Base-by-base conservation (phyloP, 2,888 invertebrate species). In the Cephus runcator region DNA sequence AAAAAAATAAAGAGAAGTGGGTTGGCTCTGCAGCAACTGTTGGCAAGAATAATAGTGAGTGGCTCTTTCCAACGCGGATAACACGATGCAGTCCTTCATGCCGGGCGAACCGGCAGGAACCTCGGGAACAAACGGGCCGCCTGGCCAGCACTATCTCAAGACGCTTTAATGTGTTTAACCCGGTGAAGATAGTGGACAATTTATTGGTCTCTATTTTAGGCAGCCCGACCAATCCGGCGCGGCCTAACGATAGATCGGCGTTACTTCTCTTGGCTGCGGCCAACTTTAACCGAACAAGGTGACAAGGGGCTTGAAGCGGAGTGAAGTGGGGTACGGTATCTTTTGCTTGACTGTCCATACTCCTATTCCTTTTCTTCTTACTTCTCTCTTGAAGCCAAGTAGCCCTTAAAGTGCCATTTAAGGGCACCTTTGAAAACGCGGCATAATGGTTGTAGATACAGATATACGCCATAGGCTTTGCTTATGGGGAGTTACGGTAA, bases 101-200 rank as follows among this genome's bases (percentile, higher is more conserved):
- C 84, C 81, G 86, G 81, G 71, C 71, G 30, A 31, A 33, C 74
- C 74, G 34, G 30, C 36, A 33, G 40, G 84, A 86, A 86, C 87
- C 85, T 85, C 82, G 85, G 84, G 87, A 87, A 90, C 90, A 90
- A 90, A 90, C 89, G 89, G 88, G 85, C 89, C 88, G 84, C 88
- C 86, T 87, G 84, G 84, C 81, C 83, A 80, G 81, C 85, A 86
- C 89, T 90, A 90, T 90, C 89, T 89, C 90, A 89, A 90, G 88
- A 90, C 89, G 89, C 89, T 90, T 90, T 90, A 90, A 89, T 90
- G 90, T 89, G 88, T 90, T 90, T 90, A 90, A 90, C 90, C 90
- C 89, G 87, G 85, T 86, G 84, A 87, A 90, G 90, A 90, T 90
- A 90, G 89, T 87, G 88, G 86, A 85, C 87, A 90, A 90, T 90